A percentile compares a stretch with the other conserved stretches of the same genome.
Evolutionary conservation across 2,888 invertebrate species (phyloP).

Genomic region (Bhutanitis thaidina): DNA sequence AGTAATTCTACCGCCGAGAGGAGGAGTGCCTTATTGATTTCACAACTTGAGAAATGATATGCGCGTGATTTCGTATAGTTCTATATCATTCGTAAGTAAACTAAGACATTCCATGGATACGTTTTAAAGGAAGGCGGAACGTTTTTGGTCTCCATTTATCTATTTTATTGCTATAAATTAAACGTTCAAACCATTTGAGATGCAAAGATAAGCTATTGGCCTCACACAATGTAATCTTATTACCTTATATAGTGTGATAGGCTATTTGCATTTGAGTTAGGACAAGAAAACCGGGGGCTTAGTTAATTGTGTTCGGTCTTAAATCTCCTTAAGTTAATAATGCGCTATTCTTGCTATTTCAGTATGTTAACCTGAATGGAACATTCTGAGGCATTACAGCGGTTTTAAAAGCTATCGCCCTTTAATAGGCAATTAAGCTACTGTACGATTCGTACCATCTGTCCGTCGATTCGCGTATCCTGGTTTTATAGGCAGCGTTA

Average conservation of each 20-base stretch:
- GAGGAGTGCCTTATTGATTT: neutral
- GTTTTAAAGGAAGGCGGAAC: constrained; percentile 66
- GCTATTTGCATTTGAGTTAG: constrained; percentile 73
- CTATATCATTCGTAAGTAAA: constrained; percentile 52
- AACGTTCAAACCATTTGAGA: constrained; percentile 66
- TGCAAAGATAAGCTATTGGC: constrained; percentile 66
- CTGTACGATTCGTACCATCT: constrained; percentile 29
- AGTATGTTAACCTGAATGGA: constrained; percentile 65
- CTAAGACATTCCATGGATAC: constrained; percentile 34
- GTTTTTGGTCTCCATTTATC: constrained; percentile 62
- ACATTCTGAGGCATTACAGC: constrained; percentile 39
- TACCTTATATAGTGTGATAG: constrained; percentile 70
- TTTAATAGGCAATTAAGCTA: constrained; percentile 67
- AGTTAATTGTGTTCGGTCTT: constrained; percentile 63
- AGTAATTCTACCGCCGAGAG: no score
- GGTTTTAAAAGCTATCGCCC: constrained; percentile 55
- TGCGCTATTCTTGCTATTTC: constrained; percentile 67
- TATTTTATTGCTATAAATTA: constrained; percentile 77
- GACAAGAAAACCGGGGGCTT: constrained; percentile 41
- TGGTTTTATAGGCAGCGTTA: constrained; percentile 8
- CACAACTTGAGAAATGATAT: no score
- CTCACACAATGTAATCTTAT: constrained; percentile 76
- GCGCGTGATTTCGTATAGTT: constrained; percentile 29
- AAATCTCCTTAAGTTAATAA: constrained; percentile 47
- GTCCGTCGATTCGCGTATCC: constrained; percentile 11